A percentile compares a stretch with the other conserved stretches of the same genome.
Conservation (phyloP, 2,888 invertebrate species). For the Ormyrus pomaceus region DNA sequence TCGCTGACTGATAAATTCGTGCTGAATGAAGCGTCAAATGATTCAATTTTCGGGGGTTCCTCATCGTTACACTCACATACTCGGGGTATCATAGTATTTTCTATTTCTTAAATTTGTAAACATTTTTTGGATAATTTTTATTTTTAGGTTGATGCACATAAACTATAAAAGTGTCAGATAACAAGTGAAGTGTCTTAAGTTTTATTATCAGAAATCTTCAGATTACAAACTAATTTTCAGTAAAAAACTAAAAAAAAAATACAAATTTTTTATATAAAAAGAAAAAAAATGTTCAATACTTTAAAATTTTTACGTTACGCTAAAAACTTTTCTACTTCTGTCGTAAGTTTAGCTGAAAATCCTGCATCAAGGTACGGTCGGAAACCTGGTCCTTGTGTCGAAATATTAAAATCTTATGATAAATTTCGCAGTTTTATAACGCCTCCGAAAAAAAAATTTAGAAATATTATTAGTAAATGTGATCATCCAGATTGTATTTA, state of each 20-base stretch:
- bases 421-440: slow-evolving; percentile 7
- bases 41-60: slow-evolving; percentile 17
- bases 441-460: background rate
- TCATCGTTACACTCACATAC: slow-evolving; percentile 40
- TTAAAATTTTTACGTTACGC: too few relatives aligned
- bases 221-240: background rate
- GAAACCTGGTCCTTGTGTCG: slow-evolving; percentile 8
- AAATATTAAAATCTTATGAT: slow-evolving; percentile 7
- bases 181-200: slow-evolving; percentile 25
- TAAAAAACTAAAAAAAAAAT: slow-evolving; percentile 18
- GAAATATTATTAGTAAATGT: slow-evolving; percentile 10
- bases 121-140: slow-evolving; percentile 38
- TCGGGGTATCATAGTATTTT: slow-evolving; percentile 45
- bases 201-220: slow-evolving; percentile 26
- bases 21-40: background rate
- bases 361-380: background rate
- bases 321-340: too few relatives aligned
- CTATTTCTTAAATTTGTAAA: slow-evolving; percentile 33
- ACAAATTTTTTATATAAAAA: background rate
- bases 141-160: background rate
- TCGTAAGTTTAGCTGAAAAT: too few relatives aligned
- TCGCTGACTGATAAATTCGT: background rate
- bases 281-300: too few relatives aligned
- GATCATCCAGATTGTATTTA: slow-evolving; percentile 48
- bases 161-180: slow-evolving; percentile 24